phyloP scores from a whole-genome alignment of 2,797 vertebrate species.

The Cichlasoma orientale region DNA sequence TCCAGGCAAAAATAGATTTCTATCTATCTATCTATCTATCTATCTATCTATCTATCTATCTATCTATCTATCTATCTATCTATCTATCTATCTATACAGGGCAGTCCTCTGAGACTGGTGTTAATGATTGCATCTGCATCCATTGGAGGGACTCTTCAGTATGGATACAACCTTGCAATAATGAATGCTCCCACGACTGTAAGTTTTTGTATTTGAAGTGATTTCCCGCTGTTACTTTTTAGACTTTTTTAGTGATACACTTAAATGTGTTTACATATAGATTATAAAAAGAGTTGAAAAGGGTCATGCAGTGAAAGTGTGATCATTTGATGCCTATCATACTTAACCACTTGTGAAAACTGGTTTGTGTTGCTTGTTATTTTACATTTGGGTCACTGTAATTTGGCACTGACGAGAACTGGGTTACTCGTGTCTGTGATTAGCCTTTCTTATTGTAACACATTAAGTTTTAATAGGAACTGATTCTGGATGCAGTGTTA shows the following conservation, averaged over 20 bases:
- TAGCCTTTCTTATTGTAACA: slow-evolving; percentile 9
- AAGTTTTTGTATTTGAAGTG: slow-evolving; percentile 43
- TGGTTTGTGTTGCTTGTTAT: background rate
- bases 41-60: too few relatives aligned
- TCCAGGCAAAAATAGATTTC: too few relatives aligned
- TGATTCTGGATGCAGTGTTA: background rate
- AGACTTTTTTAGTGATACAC: background rate
- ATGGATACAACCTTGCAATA: slow-evolving; percentile 92
- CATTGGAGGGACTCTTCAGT: slow-evolving; percentile 92
- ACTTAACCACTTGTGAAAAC: background rate
- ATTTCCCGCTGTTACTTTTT: background rate
- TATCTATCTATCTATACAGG: slow-evolving; percentile 57
- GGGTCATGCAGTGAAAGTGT: background rate
- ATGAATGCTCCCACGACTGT: slow-evolving; percentile 90
- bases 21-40: background rate
- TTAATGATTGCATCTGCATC: slow-evolving; percentile 87
- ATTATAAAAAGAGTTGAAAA: background rate
- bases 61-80: background rate
- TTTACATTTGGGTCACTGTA: slow-evolving; percentile 24
- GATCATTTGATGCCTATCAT: background rate
- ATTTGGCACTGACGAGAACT: slow-evolving; percentile 27
- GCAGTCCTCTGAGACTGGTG: slow-evolving; percentile 78
- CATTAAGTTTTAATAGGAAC: background rate
- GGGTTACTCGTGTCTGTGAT: slow-evolving; percentile 9
- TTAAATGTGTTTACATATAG: background rate